These are phyloP conservation scores for Tupaia tana DNA, from an alignment of 2,113 vertebrate genomes.

Conservation along the genomic window DNA sequence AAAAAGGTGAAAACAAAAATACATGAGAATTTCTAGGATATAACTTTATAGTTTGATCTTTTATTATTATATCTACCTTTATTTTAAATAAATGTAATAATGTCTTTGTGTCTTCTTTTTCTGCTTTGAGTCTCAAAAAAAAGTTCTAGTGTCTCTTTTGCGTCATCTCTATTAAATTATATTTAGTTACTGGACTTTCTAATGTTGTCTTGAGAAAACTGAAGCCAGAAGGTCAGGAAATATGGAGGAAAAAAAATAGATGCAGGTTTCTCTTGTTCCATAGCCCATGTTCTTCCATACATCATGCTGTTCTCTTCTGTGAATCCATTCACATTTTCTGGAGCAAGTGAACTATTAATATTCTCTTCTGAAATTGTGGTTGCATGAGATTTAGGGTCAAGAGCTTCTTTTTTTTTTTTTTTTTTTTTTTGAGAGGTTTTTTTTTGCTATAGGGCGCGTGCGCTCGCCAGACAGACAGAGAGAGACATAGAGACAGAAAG, in stretches of 20 bases:
- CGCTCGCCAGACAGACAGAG: no score
- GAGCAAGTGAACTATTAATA: background rate
- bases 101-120: background rate
- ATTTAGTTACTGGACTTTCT: background rate
- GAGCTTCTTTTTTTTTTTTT: background rate
- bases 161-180: slow-evolving; percentile 37
- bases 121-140: background rate
- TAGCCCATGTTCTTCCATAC: background rate
- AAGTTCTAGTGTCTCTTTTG: background rate
- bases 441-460: no score
- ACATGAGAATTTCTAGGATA: background rate
- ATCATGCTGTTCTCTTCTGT: background rate
- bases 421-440: background rate
- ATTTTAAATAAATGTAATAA: slow-evolving; percentile 34
- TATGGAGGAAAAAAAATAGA: background rate
- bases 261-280: background rate
- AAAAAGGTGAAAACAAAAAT: slow-evolving; percentile 62
- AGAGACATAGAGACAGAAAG: no score
- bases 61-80: background rate
- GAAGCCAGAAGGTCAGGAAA: background rate
- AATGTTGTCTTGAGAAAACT: background rate
- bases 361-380: background rate
- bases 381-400: background rate
- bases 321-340: slow-evolving; percentile 7
- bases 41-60: background rate